Evolutionary conservation across 2,797 vertebrate species (phyloP).

Genomic region (Tenualosa thibaudeaui): DNA sequence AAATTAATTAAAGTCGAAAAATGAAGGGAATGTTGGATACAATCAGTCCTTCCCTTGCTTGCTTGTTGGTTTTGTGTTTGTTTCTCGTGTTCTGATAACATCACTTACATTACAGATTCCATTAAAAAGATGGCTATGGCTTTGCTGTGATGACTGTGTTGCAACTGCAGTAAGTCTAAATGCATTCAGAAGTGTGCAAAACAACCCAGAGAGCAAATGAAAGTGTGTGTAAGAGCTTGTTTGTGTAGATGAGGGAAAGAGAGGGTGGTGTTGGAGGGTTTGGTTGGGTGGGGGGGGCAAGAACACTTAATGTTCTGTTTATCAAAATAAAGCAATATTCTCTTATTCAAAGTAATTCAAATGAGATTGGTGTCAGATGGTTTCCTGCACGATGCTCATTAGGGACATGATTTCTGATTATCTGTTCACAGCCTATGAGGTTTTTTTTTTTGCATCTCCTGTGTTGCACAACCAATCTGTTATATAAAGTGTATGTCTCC

Average conservation of each 20-base stretch:
- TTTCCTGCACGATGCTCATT: slow-evolving; percentile 22
- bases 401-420: slow-evolving; percentile 24
- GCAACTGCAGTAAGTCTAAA: background rate
- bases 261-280: background rate
- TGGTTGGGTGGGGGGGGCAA: background rate
- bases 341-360: slow-evolving; percentile 26
- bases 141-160: background rate
- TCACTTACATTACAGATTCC: background rate
- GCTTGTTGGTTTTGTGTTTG: background rate
- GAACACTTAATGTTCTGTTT: background rate
- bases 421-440: slow-evolving; percentile 18
- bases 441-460: slow-evolving; percentile 12
- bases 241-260: background rate
- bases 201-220: background rate
- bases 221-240: background rate
- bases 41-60: background rate
- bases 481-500: slow-evolving; percentile 36
- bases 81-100: background rate
- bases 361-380: background rate
- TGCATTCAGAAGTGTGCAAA: background rate
- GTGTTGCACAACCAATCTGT: slow-evolving; percentile 38
- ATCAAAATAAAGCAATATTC: slow-evolving; percentile 13
- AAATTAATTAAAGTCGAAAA: background rate
- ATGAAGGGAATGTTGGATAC: background rate
- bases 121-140: background rate